Conservation (phyloP, 2,113 vertebrate species). For the Choloepus hoffmanni region DNA sequence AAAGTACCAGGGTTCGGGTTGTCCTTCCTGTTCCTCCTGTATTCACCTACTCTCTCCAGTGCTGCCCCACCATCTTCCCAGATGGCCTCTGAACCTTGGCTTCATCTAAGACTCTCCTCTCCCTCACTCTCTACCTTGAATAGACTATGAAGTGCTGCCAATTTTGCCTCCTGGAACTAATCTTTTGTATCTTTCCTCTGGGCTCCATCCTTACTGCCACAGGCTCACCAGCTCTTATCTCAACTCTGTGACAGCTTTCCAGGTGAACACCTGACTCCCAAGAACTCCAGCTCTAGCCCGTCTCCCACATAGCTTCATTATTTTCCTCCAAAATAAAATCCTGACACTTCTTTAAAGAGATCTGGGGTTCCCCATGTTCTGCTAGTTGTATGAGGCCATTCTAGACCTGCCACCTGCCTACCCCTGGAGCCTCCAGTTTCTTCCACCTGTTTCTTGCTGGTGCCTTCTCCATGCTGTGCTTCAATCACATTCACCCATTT, state of each 20-base stretch:
- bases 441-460: neutral
- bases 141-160: neutral
- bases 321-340: constrained; percentile 40
- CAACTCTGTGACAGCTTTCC: neutral
- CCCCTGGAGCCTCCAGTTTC: neutral
- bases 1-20: neutral
- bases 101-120: neutral
- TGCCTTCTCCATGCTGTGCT: neutral
- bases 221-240: neutral
- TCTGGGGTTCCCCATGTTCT: neutral
- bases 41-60: neutral
- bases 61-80: neutral
- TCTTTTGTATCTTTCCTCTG: neutral
- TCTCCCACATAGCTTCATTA: neutral
- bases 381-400: constrained; percentile 5
- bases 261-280: neutral
- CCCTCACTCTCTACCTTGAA: neutral
- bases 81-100: neutral
- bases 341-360: neutral
- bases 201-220: neutral
- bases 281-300: neutral
- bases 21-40: neutral
- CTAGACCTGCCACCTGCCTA: neutral
- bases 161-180: neutral
- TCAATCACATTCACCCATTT: neutral